These are phyloP conservation scores for Glandiceps talaboti DNA, from an alignment of 53 echinoderm and acorn worm genomes.

Conservation along the genomic window DNA sequence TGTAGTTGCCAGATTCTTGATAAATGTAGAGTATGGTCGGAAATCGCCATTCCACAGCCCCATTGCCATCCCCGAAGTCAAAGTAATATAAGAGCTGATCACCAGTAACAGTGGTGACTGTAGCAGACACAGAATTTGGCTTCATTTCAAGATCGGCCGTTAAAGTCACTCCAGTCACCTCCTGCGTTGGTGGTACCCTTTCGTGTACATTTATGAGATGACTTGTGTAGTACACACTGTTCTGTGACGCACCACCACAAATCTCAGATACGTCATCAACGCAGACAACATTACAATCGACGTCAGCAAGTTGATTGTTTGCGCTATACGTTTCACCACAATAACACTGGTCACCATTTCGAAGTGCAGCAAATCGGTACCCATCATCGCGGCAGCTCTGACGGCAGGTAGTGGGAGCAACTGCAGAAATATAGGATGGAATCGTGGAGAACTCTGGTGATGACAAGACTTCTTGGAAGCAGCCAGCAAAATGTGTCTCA, in stretches of 20 bases:
- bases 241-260: not conserved
- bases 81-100: not conserved
- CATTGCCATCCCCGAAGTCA: not conserved
- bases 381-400: not conserved
- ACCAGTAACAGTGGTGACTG: not conserved
- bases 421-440: not conserved
- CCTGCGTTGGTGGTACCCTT: not conserved
- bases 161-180: not conserved
- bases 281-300: not conserved
- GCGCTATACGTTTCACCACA: not conserved
- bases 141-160: not conserved
- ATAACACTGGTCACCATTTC: not conserved
- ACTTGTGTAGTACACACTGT: not conserved
- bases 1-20: not conserved
- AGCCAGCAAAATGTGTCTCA: not conserved
- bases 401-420: not conserved
- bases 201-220: not conserved
- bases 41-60: not conserved
- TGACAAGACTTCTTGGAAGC: not conserved
- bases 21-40: not conserved
- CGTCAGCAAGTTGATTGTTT: not conserved
- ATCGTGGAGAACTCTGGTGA: not conserved
- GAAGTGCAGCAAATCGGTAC: not conserved
- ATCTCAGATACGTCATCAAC: not conserved
- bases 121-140: not conserved